Base-by-base conservation (phyloP, 2,797 vertebrate species). In the Cetoscarus ocellatus region DNA sequence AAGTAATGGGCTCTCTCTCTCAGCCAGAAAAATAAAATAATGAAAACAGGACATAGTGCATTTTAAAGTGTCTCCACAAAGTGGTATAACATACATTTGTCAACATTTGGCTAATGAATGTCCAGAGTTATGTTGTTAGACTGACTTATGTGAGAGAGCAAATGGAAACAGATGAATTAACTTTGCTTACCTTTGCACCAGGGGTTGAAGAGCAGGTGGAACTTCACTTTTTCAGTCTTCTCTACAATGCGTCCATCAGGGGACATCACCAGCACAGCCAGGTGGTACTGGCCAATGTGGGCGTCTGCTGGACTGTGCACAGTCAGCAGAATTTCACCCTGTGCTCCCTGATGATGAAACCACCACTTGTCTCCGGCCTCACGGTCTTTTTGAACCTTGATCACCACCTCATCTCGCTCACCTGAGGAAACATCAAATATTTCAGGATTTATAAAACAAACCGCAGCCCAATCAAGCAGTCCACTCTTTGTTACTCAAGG, bases 141-240 rank as follows among this genome's bases (percentile, higher is more conserved):
- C 7, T 14, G 51, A 61, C 13, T 15, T 36, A 7, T 34, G 35
- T 11, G 17, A 59, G n/a, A 27, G 44, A 8, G 13, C 14, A 52
- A 11, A 45, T 14, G 10, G 3, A 12, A 7, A 2, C n/a, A 35
- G 51, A n/a, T 6, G 35, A 11, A 8, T 49, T 19, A 10, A 19
- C 11, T 3, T 19, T 64, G n/a, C 10, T 55, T 67, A 95, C 94
- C 92, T 93, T 86, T 91, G 79, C 91, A 94, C 95, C 94, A 96
- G 0, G 94, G 95, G 76, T 96, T 96, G 10, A 92, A 96, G 51
- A 96, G 92, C 70, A 96, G 62, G 80, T 91, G 83, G 77, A 95
- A 95, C 1, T 18, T 59, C 1, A 68, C 56, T 34, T 79, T 40
- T 0, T 77, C 42, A 0, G 40, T 82, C 68, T 84, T 78, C 58